These are phyloP conservation scores for Eurosta solidaginis DNA, from an alignment of 1,140 invertebrate genomes.

Conservation along the genomic window DNA sequence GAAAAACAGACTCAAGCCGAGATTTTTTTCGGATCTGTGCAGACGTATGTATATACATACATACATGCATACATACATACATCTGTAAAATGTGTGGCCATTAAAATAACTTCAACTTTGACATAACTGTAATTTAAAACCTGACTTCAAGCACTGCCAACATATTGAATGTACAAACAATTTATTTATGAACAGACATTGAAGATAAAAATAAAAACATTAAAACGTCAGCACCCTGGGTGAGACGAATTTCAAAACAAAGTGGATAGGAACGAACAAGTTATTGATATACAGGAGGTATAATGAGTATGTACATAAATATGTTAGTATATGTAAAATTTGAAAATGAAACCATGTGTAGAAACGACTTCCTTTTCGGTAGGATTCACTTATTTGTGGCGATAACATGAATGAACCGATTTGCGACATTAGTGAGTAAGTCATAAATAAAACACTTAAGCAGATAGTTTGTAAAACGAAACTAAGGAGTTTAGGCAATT, in stretches of 20 bases:
- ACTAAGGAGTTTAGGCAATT: too few relatives aligned
- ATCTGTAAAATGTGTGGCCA: slow-evolving; percentile 15
- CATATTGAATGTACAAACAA: neutral
- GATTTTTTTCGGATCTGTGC: neutral
- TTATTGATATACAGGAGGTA: too few relatives aligned
- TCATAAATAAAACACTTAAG: neutral
- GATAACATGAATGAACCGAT: neutral
- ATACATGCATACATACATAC: neutral
- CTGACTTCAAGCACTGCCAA: neutral
- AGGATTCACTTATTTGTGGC: neutral
- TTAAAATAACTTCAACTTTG: slow-evolving; percentile 27
- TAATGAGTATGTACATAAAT: too few relatives aligned
- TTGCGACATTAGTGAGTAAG: neutral
- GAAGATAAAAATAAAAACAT: neutral
- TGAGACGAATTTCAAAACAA: neutral
- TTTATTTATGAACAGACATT: neutral
- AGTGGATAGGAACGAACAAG: neutral
- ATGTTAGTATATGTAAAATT: too few relatives aligned
- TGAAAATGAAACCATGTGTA: too few relatives aligned
- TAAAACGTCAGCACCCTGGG: neutral
- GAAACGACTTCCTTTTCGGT: neutral
- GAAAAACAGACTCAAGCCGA: neutral
- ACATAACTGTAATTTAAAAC: slow-evolving; percentile 30
- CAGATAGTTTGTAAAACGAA: neutral
- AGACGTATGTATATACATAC: neutral